These are phyloP conservation scores for Diplazon laetatorius DNA, from an alignment of 2,888 invertebrate species.

Conservation along the genomic window DNA sequence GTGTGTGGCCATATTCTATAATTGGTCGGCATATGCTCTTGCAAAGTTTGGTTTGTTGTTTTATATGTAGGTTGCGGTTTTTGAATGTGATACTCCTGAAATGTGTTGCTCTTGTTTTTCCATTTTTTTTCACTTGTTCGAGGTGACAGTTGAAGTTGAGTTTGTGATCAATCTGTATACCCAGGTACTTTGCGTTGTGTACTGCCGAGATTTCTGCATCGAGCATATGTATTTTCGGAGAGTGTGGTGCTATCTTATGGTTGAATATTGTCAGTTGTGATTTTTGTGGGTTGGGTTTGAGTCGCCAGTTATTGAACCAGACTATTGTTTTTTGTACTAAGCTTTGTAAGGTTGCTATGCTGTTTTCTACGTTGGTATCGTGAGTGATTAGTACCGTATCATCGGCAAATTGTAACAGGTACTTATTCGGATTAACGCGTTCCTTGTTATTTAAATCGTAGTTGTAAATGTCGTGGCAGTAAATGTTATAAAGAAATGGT, in stretches of 20 bases:
- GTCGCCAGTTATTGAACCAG: neutral
- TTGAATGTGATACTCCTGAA: neutral
- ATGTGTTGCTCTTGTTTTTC: neutral
- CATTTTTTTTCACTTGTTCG: neutral
- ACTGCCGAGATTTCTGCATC: neutral
- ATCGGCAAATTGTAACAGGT: neutral
- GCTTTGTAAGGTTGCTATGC: neutral
- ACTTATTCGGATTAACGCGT: neutral
- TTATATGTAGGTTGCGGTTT: neutral
- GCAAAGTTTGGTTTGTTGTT: neutral
- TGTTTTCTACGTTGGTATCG: neutral
- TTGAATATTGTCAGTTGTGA: neutral
- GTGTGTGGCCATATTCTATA: conserved; percentile 5
- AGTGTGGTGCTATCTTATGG: neutral
- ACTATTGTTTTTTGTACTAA: neutral
- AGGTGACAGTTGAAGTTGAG: no score
- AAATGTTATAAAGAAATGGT: neutral
- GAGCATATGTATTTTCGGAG: neutral
- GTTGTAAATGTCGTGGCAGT: conserved; percentile 17
- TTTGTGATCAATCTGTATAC: no score
- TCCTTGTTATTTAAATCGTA: neutral
- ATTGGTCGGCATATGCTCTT: neutral
- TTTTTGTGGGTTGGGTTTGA: conserved; percentile 7
- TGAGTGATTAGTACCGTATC: neutral
- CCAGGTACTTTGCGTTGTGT: neutral